A percentile compares a stretch with the other conserved stretches of the same genome.
Evolutionary conservation across 2,888 invertebrate genomes (phyloP).

Genomic region (Xestia sexstrigata): DNA sequence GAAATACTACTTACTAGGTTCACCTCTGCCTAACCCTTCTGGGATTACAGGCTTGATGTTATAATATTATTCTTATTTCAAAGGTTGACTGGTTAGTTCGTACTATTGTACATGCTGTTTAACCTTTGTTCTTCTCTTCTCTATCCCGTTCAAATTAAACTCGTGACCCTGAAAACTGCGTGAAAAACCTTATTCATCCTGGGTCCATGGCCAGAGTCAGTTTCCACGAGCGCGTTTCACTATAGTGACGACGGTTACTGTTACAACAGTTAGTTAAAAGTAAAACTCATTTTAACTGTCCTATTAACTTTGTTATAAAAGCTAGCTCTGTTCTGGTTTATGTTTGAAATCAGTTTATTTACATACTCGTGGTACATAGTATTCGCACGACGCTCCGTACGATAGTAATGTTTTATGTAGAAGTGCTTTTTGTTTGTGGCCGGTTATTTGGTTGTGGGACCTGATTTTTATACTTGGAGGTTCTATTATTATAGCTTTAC

Average conservation of each 20-base stretch:
- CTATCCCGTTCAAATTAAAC: neutral
- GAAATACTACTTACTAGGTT: no score
- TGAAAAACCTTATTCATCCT: neutral
- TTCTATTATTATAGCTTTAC: neutral
- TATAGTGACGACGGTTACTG: neutral
- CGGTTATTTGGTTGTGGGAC: neutral
- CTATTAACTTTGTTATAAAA: constrained; percentile 44
- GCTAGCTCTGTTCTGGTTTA: constrained; percentile 13
- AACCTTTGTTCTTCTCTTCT: neutral
- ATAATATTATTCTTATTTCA: neutral
- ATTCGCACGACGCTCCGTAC: neutral
- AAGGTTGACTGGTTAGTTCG: neutral
- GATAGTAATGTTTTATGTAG: constrained; percentile 17
- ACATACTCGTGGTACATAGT: constrained; percentile 43
- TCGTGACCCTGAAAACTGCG: neutral
- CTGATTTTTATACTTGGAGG: neutral
- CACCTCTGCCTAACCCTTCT: no score
- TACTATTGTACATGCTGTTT: neutral
- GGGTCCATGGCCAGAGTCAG: constrained; percentile 6
- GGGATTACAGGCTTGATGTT: no score
- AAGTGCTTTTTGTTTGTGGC: constrained; percentile 18
- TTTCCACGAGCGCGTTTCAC: neutral
- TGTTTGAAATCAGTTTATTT: constrained; percentile 32
- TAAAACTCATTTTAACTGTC: constrained; percentile 32
- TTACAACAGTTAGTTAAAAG: constrained; percentile 9